phyloP scores from a whole-genome alignment of 2,888 invertebrate species.

The Liposcelis brunnea region DNA sequence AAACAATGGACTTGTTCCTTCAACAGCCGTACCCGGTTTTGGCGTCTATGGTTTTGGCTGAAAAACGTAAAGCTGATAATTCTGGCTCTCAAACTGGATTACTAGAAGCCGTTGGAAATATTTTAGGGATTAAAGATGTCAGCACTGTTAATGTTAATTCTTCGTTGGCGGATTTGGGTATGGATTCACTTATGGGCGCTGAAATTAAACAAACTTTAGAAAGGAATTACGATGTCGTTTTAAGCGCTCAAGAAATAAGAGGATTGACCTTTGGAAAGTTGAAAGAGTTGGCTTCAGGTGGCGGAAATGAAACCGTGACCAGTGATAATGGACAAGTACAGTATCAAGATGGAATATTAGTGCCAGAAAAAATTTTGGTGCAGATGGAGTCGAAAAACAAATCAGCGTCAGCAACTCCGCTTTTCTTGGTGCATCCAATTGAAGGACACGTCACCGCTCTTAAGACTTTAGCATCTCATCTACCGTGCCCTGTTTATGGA shows the following conservation, averaged over 20 bases:
- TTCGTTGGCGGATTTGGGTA: slow-evolving; percentile 83
- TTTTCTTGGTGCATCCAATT: slow-evolving; percentile 60
- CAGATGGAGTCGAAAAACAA: slow-evolving; percentile 40
- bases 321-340: neutral
- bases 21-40: slow-evolving; percentile 72
- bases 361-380: slow-evolving; percentile 57
- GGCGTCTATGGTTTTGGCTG: slow-evolving; percentile 73
- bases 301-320: slow-evolving; percentile 19
- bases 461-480: slow-evolving; percentile 47
- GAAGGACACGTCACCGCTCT: slow-evolving; percentile 68
- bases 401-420: slow-evolving; percentile 25
- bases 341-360: slow-evolving; percentile 31
- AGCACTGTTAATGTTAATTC: slow-evolving; percentile 56
- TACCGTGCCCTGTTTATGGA: slow-evolving; percentile 69
- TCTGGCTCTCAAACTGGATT: slow-evolving; percentile 42
- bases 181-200: slow-evolving; percentile 98
- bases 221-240: slow-evolving; percentile 74
- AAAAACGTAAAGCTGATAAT: slow-evolving; percentile 46
- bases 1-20: slow-evolving; percentile 75
- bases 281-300: slow-evolving; percentile 33
- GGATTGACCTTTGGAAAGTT: slow-evolving; percentile 62
- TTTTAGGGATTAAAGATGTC: slow-evolving; percentile 76
- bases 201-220: slow-evolving; percentile 95
- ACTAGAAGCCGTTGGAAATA: slow-evolving; percentile 68
- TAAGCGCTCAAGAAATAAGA: slow-evolving; percentile 84